phyloP scores from a whole-genome alignment of 2,888 invertebrate species.

The Caenorhabditis becei region DNA sequence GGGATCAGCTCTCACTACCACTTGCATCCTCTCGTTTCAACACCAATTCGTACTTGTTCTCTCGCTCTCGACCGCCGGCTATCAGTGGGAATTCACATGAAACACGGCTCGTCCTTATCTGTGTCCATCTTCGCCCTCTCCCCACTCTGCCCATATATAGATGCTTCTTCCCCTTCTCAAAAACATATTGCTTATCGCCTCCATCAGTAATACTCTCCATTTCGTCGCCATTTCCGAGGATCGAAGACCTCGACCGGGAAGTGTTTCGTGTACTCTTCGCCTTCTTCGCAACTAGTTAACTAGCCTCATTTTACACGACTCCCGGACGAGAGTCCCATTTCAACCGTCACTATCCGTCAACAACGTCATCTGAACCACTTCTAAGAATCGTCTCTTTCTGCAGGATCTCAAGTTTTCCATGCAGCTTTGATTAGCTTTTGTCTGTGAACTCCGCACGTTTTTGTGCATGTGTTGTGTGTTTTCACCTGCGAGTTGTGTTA shows the following conservation, averaged over 20 bases:
- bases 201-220: constrained; percentile 10
- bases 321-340: background rate
- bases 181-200: constrained; percentile 25
- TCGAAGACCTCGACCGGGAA: constrained; percentile 17
- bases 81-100: constrained; percentile 11
- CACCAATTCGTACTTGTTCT: constrained; percentile 20
- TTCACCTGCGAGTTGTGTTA: background rate
- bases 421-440: constrained; percentile 40
- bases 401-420: constrained; percentile 14
- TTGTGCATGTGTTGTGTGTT: background rate
- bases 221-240: constrained; percentile 23
- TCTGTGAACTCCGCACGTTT: background rate
- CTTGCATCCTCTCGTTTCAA: constrained; percentile 1
- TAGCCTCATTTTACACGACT: constrained; percentile 2
- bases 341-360: background rate
- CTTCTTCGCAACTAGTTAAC: background rate
- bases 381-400: constrained; percentile 7
- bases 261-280: background rate
- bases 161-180: constrained; percentile 25
- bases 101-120: constrained; percentile 9
- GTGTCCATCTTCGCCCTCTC: constrained; percentile 1
- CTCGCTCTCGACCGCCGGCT: background rate
- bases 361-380: background rate
- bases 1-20: constrained; percentile 8
- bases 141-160: constrained; percentile 32